Conservation (phyloP, 2,888 invertebrate species). For the Boloria euphrosyne region DNA sequence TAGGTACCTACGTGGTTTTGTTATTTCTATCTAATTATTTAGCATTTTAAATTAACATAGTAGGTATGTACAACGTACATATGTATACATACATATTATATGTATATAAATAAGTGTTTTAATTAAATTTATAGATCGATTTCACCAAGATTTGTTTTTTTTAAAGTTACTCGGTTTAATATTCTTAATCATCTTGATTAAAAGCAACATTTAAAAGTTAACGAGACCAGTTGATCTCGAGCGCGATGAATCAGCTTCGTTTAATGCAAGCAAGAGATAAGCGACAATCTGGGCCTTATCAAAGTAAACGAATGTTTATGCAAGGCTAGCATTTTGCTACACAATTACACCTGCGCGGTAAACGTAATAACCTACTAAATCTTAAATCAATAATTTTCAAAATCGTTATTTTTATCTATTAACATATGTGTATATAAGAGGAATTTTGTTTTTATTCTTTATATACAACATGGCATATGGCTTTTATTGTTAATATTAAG, state of each 20-base stretch:
- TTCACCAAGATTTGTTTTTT: not conserved
- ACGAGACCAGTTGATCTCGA: conserved; percentile 34
- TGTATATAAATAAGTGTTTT: not conserved
- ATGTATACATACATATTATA: no score
- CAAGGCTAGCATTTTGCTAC: conserved; percentile 51
- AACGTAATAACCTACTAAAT: not conserved
- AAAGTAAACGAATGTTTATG: conserved; percentile 69
- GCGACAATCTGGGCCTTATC: conserved; percentile 58
- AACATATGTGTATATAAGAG: no score
- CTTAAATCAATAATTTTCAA: not conserved
- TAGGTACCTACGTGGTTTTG: no score
- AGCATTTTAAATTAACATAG: no score
- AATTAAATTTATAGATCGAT: no score
- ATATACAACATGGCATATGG: no score
- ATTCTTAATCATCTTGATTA: conserved; percentile 11
- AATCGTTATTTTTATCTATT: no score
- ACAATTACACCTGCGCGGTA: conserved; percentile 2
- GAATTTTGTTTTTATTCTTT: no score
- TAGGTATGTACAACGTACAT: no score
- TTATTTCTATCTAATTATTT: no score
- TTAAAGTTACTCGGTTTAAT: not conserved
- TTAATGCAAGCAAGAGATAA: conserved; percentile 55
- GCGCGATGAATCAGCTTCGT: conserved; percentile 42
- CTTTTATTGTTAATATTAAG: no score
- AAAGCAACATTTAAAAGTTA: not conserved